Base-by-base conservation (phyloP, 1,140 invertebrate species). In the Drosophila quadrilineata region DNA sequence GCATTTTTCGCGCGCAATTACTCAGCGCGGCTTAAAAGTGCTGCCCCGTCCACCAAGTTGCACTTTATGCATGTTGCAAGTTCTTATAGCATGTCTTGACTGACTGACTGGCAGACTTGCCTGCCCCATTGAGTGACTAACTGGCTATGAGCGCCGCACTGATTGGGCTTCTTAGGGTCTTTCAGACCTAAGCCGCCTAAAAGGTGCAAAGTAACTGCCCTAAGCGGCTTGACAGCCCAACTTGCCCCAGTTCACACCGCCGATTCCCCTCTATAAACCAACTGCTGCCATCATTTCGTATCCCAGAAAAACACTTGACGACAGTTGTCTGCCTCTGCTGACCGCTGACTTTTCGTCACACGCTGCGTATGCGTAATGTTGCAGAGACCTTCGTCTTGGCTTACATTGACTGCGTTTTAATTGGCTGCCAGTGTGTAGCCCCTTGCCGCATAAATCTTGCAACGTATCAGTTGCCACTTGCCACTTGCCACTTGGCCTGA, bases 1-100 rank as follows among this genome's bases (percentile, higher is more conserved):
- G 79, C 66, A 85, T 85, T 85, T 85, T 85, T 85, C 74, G 79
- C 79, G 79, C 80, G 59, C 79, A 85, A 85, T 85, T 85, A 85
- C 79, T 79, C 79, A 85, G 80, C 48, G 50, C 77, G 53, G 80
- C 79, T 85, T 85, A 68, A 82, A 84, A 58, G n/a, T 75, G 70
- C 60, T 16, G 38, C 41, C 19, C 26, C 19, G 16, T 9, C 26
- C 62, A 31, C 40, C 17, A 10, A 22, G 36, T 73, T 36, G 3
- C 19, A 54, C 10, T 36, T 33, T 48, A n/a, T n/a, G n/a, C 14
- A 17, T 28, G n/a, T 14, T 43, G 22, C 29, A 43, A 43, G 40
- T 26, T 12, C 31, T 33, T 6, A 12, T 12, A n/a, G n/a, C n/a
- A n/a, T n/a, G n/a, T n/a, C n/a, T n/a, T 16, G 33, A 10, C 33